Evolutionary conservation across 1,140 invertebrate species (phyloP).

Genomic region (Rhopalosiphum maidis): DNA sequence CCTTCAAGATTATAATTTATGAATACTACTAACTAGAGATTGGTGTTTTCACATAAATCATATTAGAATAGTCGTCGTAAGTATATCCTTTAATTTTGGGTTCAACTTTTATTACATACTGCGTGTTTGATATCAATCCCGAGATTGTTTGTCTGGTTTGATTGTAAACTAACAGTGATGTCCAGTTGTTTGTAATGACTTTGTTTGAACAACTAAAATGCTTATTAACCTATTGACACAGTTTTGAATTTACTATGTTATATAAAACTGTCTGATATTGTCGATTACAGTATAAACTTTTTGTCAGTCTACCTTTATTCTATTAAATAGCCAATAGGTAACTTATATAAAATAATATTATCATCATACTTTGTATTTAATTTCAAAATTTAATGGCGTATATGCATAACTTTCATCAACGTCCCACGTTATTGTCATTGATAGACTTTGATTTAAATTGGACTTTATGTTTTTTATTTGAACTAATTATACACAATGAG

Average conservation of each 20-base stretch:
- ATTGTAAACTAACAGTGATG: neutral
- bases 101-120: neutral
- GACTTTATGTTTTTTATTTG: slow-evolving; percentile 22
- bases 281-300: too few relatives aligned
- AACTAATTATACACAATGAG: neutral
- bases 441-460: neutral
- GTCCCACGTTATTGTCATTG: slow-evolving; percentile 12
- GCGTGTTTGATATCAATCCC: neutral
- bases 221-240: neutral
- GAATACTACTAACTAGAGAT: neutral
- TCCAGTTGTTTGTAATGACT: neutral
- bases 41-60: neutral
- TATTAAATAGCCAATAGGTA: too few relatives aligned
- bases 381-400: neutral
- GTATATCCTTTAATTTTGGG: neutral
- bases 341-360: neutral
- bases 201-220: neutral
- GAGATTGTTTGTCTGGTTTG: neutral
- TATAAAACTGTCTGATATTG: neutral
- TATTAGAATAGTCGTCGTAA: neutral
- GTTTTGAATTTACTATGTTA: neutral
- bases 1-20: neutral
- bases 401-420: neutral
- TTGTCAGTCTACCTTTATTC: too few relatives aligned
- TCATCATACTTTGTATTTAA: neutral